These are phyloP conservation scores for Miichthys miiuy DNA, from an alignment of 2,797 vertebrate species.

Conservation along the genomic window DNA sequence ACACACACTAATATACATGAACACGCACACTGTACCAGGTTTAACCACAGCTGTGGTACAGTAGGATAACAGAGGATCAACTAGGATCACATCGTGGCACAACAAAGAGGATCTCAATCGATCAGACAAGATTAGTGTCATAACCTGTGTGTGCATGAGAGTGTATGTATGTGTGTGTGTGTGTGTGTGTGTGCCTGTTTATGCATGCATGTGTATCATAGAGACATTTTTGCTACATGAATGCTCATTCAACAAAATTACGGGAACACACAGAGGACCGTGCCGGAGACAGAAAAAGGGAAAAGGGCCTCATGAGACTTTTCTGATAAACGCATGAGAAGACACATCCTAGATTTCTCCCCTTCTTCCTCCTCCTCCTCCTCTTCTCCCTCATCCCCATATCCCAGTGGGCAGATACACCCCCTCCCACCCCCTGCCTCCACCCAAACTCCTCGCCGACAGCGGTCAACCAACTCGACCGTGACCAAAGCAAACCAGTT, in stretches of 20 bases:
- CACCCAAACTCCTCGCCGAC: conserved; percentile 63
- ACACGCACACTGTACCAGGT: conserved; percentile 34
- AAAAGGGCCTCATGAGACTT: conserved; percentile 61
- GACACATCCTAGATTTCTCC: conserved; percentile 75
- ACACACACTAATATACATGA: conserved; percentile 23
- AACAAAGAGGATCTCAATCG: conserved; percentile 70
- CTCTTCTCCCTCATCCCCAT: conserved; percentile 29
- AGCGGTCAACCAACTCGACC: conserved; percentile 77
- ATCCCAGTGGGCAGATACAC: conserved; percentile 62
- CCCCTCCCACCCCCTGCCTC: background rate
- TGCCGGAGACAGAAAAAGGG: conserved; percentile 29
- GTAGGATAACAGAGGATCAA: conserved; percentile 66
- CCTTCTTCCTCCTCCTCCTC: conserved; percentile 20
- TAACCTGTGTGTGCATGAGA: conserved; percentile 42
- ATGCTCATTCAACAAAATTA: conserved; percentile 32
- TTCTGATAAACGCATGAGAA: conserved; percentile 75
- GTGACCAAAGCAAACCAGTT: conserved; percentile 85
- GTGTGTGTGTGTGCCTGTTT: conserved; percentile 19
- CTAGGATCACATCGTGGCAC: conserved; percentile 58
- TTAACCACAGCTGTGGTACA: conserved; percentile 61
- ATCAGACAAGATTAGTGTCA: conserved; percentile 66
- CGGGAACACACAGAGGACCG: conserved; percentile 30
- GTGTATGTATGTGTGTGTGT: conserved; percentile 14
- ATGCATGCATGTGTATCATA: conserved; percentile 14
- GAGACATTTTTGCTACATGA: conserved; percentile 26